These are phyloP conservation scores for Channa maculata DNA, from an alignment of 2,113 vertebrate species.

Conservation along the genomic window DNA sequence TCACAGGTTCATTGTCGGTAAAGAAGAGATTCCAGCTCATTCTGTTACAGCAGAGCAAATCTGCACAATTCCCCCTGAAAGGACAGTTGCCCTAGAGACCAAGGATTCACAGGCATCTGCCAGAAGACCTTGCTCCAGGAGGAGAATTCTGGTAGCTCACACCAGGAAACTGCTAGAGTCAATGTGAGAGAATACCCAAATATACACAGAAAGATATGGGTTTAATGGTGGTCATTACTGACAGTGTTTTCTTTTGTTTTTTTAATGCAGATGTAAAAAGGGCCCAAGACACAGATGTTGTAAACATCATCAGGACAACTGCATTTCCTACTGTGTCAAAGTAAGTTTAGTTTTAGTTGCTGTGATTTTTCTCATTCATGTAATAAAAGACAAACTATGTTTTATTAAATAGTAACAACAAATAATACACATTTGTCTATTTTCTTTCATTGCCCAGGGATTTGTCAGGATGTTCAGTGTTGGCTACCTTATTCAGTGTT, in stretches of 20 bases:
- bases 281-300: conserved; percentile 98
- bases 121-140: conserved; percentile 70
- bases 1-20: conserved; percentile 94
- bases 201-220: not conserved
- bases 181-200: conserved; percentile 84
- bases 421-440: not conserved
- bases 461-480: conserved; percentile 98
- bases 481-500: conserved; percentile 98
- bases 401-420: not conserved
- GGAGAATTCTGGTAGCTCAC: conserved; percentile 78
- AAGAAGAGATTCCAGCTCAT: conserved; percentile 95
- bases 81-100: conserved; percentile 67
- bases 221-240: not conserved
- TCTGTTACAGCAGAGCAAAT: conserved; percentile 82
- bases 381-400: not conserved
- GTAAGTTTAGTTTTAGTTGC: conserved; percentile 80
- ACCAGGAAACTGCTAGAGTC: conserved; percentile 88
- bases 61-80: conserved; percentile 76
- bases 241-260: conserved; percentile 39
- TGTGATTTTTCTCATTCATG: not conserved
- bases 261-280: conserved; percentile 90
- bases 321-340: conserved; percentile 97
- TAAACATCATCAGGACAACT: conserved; percentile 98
- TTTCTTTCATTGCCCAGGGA: conserved; percentile 80
- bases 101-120: conserved; percentile 56